Base-by-base conservation (phyloP, 2,797 vertebrate species). In the Cynodonichthys magdalenae region DNA sequence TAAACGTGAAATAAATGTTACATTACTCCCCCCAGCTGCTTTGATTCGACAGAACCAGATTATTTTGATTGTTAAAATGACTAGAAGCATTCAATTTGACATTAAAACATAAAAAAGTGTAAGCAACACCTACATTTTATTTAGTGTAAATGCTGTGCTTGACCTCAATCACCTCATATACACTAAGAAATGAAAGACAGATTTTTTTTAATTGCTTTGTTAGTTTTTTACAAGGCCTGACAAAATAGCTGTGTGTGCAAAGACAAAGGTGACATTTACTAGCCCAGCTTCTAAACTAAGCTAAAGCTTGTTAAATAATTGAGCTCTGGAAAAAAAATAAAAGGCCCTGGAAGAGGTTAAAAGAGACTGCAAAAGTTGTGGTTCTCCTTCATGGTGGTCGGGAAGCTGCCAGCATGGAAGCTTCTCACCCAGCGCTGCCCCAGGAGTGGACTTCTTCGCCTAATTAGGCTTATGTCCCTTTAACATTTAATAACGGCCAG, bases 401-500 rank as follows among this genome's bases (percentile, higher is more conserved):
- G 14, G 74, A 76, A 66, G 79, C 63, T 80, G 80, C 71, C 86
- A 79, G 80, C 79, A 71, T 69, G 61, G 74, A 69, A 77, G 74
- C 81, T 80, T 79, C 76, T 88, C 85, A 85, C 80, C 74, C 84
- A 73, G 80, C 80, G 83, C 70, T 14, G 71, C 89, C 88, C 81
- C 85, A 66, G 77, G 82, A 89, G 83, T 83, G 84, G 87, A 84
- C 87, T 79, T 86, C 84, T 85, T 82, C 59, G 62, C 68, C 87
- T 92, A 91, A 93, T 92, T 91, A 90, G 86, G 85, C 87, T 91
- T 89, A 89, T 56, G 77, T 80, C 83, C 81, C 84, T 90, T 90
- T 88, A 93, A 90, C 90, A 87, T 92, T 90, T 92, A 91, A 92
- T 92, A 91, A 91, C 20, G 74, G 71, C 83, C 81, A 81, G 82